Evolutionary conservation across 1,140 invertebrate species (phyloP).

Genomic region (Drosophila mauritiana): DNA sequence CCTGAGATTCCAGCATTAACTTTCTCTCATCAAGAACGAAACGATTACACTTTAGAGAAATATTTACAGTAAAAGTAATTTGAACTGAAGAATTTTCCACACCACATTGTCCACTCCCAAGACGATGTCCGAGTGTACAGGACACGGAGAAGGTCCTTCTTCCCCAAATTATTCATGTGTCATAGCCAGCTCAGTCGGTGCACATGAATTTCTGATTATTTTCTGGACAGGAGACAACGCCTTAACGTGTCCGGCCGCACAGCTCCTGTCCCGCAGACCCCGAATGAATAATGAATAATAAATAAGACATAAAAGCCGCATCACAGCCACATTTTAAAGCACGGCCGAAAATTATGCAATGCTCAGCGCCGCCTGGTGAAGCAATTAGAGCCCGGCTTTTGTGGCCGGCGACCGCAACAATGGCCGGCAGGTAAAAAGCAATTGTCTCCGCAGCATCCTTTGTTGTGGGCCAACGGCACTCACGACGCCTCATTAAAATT

Average conservation of each 20-base stretch:
- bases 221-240: conserved; percentile 52
- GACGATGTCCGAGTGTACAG: conserved; percentile 4
- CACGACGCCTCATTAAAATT: conserved; percentile 78
- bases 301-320: conserved; percentile 80
- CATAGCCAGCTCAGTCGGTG: conserved; percentile 61
- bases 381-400: conserved; percentile 64
- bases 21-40: background rate
- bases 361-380: conserved; percentile 51
- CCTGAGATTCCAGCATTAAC: background rate
- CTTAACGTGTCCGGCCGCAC: conserved; percentile 56
- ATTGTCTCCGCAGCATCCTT: conserved; percentile 73
- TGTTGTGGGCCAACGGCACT: conserved; percentile 68
- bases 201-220: conserved; percentile 54
- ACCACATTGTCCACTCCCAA: background rate
- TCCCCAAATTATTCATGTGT: conserved; percentile 41
- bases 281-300: conserved; percentile 78
- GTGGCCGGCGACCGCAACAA: conserved; percentile 41
- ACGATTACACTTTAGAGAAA: background rate
- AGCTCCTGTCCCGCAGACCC: background rate
- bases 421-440: conserved; percentile 79
- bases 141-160: background rate
- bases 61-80: background rate
- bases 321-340: conserved; percentile 76
- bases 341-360: conserved; percentile 72
- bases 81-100: background rate